Evolutionary conservation across 2,888 invertebrate genomes (phyloP), one percentile per base, ranked within the genome.

Genomic region (Melitaea athalia): DNA sequence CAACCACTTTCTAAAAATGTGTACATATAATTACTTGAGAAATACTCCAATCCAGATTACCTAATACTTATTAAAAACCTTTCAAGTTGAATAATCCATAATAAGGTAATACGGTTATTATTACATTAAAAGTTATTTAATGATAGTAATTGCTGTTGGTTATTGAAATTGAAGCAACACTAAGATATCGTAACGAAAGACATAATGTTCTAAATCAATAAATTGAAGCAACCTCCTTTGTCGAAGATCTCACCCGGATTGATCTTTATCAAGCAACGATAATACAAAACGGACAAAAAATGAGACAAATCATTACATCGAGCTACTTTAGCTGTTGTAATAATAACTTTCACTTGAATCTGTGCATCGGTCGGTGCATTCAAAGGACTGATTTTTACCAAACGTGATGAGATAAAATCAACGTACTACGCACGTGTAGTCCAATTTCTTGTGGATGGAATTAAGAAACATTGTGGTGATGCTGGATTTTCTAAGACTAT

Each of bases 261-360:
- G 24, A 79, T 79, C 68, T 78, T 80, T 79, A 80, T 82, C 81
- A 79, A 80, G 79, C 68, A 75, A 79, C 71, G 75, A 76, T 75
- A 71, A 69, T 57, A 59, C 67, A 45, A 64, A 70, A 49, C 64
- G 69, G 64, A 81, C 74, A 87, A 88, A 88, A 87, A 88, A 79
- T 83, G 80, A 82, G 85, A 82, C 78, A 80, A 85, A 78, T 79
- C 81, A 85, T 91, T 91, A 89, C 88, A 85, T 88, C 88, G 85
- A 82, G 77, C 80, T 80, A 85, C 83, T 85, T 86, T 87, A 88
- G 84, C 82, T 85, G 84, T 88, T 89, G 89, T 87, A 89, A 88
- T 87, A 79, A 80, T 75, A 79, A 89, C 92, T 91, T 91, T 91
- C 92, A 87, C 91, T 86, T 77, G 72, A 72, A 79, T 77, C 79